These are phyloP conservation scores for Pangasius sanitwongsei DNA, from an alignment of 2,797 vertebrate species.

Conservation along the genomic window DNA sequence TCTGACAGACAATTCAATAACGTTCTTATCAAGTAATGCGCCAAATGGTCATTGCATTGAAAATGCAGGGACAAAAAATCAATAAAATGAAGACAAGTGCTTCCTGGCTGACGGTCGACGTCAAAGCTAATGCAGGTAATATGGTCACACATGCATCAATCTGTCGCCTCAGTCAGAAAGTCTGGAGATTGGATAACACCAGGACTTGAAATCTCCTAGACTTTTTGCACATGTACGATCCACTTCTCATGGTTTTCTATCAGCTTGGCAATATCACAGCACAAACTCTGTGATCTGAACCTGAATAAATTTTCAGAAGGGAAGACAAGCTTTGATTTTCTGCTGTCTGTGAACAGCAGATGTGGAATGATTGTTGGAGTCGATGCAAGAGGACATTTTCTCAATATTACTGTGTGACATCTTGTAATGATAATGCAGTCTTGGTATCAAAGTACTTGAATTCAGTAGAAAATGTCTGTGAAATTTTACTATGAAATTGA, in stretches of 20 bases:
- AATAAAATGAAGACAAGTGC: conserved; percentile 33
- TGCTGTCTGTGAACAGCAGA: neutral
- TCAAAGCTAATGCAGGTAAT: conserved; percentile 40
- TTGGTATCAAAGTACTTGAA: neutral
- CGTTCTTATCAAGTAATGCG: conserved; percentile 29
- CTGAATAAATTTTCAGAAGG: neutral
- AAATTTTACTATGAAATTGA: neutral
- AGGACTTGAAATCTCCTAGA: neutral
- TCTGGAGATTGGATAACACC: conserved; percentile 14
- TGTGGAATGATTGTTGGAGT: neutral
- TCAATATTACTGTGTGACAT: neutral
- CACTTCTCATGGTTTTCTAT: neutral
- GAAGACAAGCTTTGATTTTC: neutral
- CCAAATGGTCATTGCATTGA: conserved; percentile 41
- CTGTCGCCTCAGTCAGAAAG: conserved; percentile 1
- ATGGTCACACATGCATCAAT: conserved; percentile 48
- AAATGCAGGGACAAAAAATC: conserved; percentile 32
- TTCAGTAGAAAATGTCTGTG: neutral
- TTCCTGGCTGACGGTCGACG: conserved; percentile 29
- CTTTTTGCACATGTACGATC: neutral
- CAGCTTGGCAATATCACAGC: neutral
- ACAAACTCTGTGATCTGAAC: neutral
- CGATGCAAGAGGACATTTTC: neutral
- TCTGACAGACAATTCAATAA: conserved; percentile 40
- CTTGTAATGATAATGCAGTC: neutral